These are phyloP conservation scores for Denticeps clupeoides DNA, from an alignment of 2,797 vertebrate species.

Conservation along the genomic window DNA sequence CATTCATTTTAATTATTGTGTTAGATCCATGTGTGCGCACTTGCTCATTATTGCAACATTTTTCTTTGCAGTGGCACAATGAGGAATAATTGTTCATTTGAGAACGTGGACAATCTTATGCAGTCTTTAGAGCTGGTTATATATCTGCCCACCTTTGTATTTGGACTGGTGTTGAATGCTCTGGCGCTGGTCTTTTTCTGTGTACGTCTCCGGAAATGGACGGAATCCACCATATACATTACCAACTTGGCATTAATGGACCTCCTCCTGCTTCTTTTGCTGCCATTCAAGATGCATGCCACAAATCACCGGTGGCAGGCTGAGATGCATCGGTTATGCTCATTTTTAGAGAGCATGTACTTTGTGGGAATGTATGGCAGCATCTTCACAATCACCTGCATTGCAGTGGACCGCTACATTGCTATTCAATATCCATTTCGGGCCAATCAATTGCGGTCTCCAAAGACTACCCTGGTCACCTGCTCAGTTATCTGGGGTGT, in stretches of 20 bases:
- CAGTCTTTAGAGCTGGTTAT: constrained; percentile 48
- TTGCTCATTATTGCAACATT: too few relatives aligned
- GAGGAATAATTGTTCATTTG: constrained; percentile 43
- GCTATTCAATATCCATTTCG: constrained; percentile 65
- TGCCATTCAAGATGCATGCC: constrained; percentile 71
- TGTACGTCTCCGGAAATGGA: constrained; percentile 56
- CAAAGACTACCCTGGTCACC: constrained; percentile 37
- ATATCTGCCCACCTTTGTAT: constrained; percentile 69
- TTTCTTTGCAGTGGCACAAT: constrained; percentile 26
- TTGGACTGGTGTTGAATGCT: constrained; percentile 63
- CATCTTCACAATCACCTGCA: constrained; percentile 76
- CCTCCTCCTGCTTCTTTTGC: constrained; percentile 68
- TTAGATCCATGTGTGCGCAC: too few relatives aligned
- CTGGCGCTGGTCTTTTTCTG: constrained; percentile 64
- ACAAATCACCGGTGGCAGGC: neutral
- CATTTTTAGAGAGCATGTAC: constrained; percentile 66
- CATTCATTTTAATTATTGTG: too few relatives aligned
- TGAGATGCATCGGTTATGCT: constrained; percentile 45
- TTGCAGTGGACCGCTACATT: constrained; percentile 74
- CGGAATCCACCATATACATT: constrained; percentile 77
- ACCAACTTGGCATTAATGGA: constrained; percentile 74
- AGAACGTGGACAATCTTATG: constrained; percentile 40
- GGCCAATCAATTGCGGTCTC: constrained; percentile 61
- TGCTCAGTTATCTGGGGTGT: constrained; percentile 64
- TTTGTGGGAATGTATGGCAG: constrained; percentile 79